Base-by-base conservation (phyloP, 2,888 invertebrate genomes). In the Clepsis dumicolana region DNA sequence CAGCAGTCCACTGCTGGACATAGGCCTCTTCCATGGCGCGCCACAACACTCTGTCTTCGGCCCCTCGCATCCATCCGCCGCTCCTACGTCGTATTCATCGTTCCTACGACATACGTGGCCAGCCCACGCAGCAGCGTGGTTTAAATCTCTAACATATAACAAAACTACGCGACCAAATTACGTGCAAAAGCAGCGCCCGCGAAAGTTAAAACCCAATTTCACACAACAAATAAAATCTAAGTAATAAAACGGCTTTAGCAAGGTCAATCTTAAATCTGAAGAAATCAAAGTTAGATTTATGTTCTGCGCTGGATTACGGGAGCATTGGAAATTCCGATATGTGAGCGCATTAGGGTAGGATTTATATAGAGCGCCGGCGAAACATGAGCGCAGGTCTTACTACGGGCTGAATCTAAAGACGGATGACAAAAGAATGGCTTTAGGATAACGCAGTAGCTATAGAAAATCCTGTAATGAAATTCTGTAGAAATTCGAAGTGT, bases 221-320 rank as follows among this genome's bases (percentile, higher is more conserved):
- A 16, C 44, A 44, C n/a, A 38, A 38, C n/a, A 38, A n/a, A 53
- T n/a, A n/a, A 16, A 64, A 25, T 27, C 24, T 14, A 3, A 10
- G 64, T 56, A 29, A 64, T 64, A 64, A 64, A 64, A 64, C 24
- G 5, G 24, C 32, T 29, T 64, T 54, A 41, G 27, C 18, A 41
- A 41, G 54, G 41, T 64, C 48, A 14, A 29, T 64, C 56, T 56
- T 64, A 64, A 64, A 64, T 64, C 56, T 16, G 29, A 16, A 24
- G 64, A 64, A 48, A 64, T 64, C 64, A 64, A 56, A 48, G 44
- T 32, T 32, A 48, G 32, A 56, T 64, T 56, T 56, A 56, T 64
- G 64, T 35, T 56, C 56, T 64, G 18, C 56, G 18, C 7, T 18
- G 63, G 44, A 27, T 64, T 64, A 54, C 54, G 27, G 27, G 25